Evolutionary conservation across 2,888 invertebrate species (phyloP).

Genomic region (Leucophenga maculata): DNA sequence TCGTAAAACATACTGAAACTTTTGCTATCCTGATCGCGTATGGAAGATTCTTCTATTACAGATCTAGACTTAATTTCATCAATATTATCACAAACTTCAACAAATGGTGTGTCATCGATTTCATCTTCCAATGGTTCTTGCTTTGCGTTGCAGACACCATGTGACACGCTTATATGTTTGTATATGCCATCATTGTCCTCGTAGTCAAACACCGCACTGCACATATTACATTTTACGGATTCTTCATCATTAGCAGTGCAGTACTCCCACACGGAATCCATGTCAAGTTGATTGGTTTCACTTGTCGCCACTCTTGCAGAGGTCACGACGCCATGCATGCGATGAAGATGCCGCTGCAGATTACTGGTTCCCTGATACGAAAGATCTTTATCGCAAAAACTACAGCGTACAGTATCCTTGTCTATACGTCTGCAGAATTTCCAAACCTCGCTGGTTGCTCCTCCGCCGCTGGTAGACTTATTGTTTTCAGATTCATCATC

Average conservation of each 20-base stretch:
- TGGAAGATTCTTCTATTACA: no score
- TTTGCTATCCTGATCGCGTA: not conserved
- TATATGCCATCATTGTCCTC: constrained; percentile 44
- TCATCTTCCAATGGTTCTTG: constrained; percentile 42
- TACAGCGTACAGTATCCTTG: constrained; percentile 56
- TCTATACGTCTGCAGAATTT: constrained; percentile 55
- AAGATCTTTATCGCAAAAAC: constrained; percentile 58
- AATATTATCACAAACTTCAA: constrained; percentile 31
- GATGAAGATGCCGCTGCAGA: constrained; percentile 60
- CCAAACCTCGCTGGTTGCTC: constrained; percentile 54
- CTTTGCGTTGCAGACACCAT: constrained; percentile 34
- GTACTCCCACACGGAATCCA: constrained; percentile 45
- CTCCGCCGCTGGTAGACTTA: not conserved
- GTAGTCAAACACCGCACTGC: constrained; percentile 49
- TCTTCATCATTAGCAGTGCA: constrained; percentile 37
- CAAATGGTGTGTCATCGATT: constrained; percentile 11
- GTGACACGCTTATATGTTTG: constrained; percentile 47
- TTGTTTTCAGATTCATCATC: not conserved
- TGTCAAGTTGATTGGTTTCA: not conserved
- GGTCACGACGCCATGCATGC: constrained; percentile 58
- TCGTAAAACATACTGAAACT: constrained; percentile 38
- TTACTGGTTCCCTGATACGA: constrained; percentile 64
- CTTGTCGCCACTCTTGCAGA: constrained; percentile 15
- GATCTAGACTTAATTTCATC: constrained; percentile 33
- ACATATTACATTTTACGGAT: constrained; percentile 55